Base-by-base conservation (phyloP, 2,888 invertebrate genomes). In the Xestobium rufovillosum region DNA sequence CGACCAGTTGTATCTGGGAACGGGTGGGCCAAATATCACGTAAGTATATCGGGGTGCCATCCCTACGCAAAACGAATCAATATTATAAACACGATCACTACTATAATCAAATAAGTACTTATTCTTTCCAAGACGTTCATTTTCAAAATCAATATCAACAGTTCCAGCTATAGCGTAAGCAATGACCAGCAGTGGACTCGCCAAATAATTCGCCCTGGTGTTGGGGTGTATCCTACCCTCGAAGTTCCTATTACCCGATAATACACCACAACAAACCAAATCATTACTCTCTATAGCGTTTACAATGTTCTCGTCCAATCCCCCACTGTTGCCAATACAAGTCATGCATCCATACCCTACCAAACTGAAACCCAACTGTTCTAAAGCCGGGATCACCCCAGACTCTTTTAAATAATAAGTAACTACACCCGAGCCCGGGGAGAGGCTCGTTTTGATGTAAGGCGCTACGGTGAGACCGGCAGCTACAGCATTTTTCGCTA, bases 271-370 rank as follows among this genome's bases (percentile, higher is more conserved):
- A 55, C 94, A 94, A 0, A 98, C 90, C 27, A 97, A 70, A 59
- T 89, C 88, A 59, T 91, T 90, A 72, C 83, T 84, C 59, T 95
- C 94, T 45, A 95, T 91, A 1, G 90, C 90, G 53, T 87, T 85
- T 0, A 81, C 83, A n/a, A 95, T 83, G 50, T 83, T 76, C 33
- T 95, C 94, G 35, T 89, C 86, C 0, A 98, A 76, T 0, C 95
- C 94, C 0, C 97, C 97, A 3, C 91, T 91, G 70, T 98, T 98
- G 1, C 97, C 97, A 50, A 98, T 98, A 61, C 98, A 98, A 0
- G 97, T 97, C 96, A 96, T 97, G 63, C 98, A 98, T 0, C 97
- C 97, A 59, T 96, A 98, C n/a, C 97, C 97, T 1, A 96, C 95
- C 2, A 41, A 31, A 14, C 89, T 79, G 62, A 97, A 98, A 4